phyloP scores from a whole-genome alignment of 1,140 invertebrate genomes.

The Zaprionus inermis region DNA sequence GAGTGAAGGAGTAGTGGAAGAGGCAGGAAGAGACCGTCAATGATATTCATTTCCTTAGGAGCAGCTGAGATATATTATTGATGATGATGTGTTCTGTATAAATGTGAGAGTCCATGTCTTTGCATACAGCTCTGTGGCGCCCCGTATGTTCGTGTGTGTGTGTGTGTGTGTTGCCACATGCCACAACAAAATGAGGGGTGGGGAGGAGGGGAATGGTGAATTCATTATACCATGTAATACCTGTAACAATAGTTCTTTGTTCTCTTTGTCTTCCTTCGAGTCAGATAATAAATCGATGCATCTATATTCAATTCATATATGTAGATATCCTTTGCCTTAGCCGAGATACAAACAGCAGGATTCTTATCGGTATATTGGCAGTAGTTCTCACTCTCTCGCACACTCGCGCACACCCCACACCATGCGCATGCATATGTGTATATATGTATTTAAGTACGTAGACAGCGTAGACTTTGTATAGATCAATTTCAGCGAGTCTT shows the following conservation, averaged over 20 bases:
- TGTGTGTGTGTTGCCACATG: neutral
- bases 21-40: neutral
- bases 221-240: neutral
- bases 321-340: conserved; percentile 9
- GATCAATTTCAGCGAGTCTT: conserved; percentile 20
- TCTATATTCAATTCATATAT: neutral
- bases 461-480: conserved; percentile 28
- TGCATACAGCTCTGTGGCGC: conserved; percentile 1
- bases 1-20: neutral
- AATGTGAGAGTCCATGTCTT: conserved; percentile 1
- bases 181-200: no score
- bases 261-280: conserved; percentile 33
- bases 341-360: conserved; percentile 2
- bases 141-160: neutral
- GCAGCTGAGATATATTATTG: conserved; percentile 2
- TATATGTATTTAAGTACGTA: conserved; percentile 20
- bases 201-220: neutral
- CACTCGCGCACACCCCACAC: conserved; percentile 17
- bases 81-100: conserved; percentile 13
- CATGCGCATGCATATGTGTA: conserved; percentile 20
- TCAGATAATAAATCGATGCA: conserved; percentile 6
- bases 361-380: neutral
- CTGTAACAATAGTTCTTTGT: conserved; percentile 13
- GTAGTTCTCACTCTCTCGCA: conserved; percentile 6
- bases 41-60: conserved; percentile 8